phyloP scores from a whole-genome alignment of 2,113 vertebrate genomes.

The Oreochromis niloticus region DNA sequence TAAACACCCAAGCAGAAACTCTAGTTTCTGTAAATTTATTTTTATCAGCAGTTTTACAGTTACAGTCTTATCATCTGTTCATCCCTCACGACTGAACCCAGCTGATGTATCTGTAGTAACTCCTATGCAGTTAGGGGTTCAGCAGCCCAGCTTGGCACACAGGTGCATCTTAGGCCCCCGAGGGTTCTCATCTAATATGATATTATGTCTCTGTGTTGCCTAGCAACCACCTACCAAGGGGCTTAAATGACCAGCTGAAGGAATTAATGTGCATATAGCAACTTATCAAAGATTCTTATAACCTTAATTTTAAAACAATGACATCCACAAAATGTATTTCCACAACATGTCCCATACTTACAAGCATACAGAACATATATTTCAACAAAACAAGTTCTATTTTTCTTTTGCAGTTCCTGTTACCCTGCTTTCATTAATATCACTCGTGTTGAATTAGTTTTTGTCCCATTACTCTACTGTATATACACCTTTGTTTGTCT shows the following conservation, averaged over 20 bases:
- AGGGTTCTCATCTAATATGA: background rate
- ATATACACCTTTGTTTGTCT: background rate
- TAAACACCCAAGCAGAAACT: slow-evolving; percentile 28
- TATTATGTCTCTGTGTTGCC: background rate
- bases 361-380: background rate
- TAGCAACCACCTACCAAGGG: background rate
- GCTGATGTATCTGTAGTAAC: background rate
- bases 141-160: background rate
- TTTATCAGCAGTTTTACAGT: background rate
- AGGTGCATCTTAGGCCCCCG: fast-evolving
- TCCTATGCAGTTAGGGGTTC: background rate
- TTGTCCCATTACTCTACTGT: background rate
- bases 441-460: background rate
- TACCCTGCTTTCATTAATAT: background rate
- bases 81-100: background rate
- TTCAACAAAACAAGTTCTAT: fast-evolving
- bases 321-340: background rate
- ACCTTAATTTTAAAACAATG: background rate
- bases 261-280: fast-evolving
- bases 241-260: background rate
- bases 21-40: fast-evolving
- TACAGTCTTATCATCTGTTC: background rate
- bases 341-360: fast-evolving
- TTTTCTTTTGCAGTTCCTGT: background rate
- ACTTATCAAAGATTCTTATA: background rate